These are phyloP conservation scores for Rhinolophus ferrumequinum DNA, from an alignment of 2,113 vertebrate species.

Conservation along the genomic window DNA sequence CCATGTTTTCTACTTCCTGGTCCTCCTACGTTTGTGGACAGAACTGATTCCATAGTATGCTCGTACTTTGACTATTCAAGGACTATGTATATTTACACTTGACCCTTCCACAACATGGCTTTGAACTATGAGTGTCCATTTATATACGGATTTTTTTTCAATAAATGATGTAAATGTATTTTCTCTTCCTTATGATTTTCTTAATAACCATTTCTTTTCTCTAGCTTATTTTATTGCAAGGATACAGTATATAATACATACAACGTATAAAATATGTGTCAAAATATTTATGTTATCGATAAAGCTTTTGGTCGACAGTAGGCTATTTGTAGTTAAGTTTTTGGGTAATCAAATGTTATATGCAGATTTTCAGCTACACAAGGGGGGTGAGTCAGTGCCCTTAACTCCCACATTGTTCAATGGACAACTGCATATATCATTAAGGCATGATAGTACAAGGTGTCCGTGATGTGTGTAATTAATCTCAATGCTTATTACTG, in stretches of 20 bases:
- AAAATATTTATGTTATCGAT: neutral
- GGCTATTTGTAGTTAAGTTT: neutral
- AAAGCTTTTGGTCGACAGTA: neutral
- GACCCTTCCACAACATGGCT: neutral
- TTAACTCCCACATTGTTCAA: neutral
- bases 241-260: neutral
- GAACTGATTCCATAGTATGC: neutral
- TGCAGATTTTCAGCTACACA: neutral
- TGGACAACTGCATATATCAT: conserved; percentile 12
- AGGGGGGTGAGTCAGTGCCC: neutral
- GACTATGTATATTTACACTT: neutral
- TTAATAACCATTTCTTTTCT: neutral
- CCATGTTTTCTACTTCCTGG: neutral
- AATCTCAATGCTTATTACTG: conserved; percentile 69
- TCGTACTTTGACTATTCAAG: conserved; percentile 34
- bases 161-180: neutral
- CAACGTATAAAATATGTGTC: neutral
- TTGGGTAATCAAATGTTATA: neutral
- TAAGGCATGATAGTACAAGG: conserved; percentile 57
- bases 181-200: neutral
- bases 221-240: neutral
- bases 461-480: conserved; percentile 45
- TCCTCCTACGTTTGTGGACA: neutral
- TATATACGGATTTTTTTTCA: neutral
- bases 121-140: neutral